Percentiles rank a stretch among this genome's conserved stretches.
Conservation (phyloP, 2,888 invertebrate genomes). For the Belgica antarctica region DNA sequence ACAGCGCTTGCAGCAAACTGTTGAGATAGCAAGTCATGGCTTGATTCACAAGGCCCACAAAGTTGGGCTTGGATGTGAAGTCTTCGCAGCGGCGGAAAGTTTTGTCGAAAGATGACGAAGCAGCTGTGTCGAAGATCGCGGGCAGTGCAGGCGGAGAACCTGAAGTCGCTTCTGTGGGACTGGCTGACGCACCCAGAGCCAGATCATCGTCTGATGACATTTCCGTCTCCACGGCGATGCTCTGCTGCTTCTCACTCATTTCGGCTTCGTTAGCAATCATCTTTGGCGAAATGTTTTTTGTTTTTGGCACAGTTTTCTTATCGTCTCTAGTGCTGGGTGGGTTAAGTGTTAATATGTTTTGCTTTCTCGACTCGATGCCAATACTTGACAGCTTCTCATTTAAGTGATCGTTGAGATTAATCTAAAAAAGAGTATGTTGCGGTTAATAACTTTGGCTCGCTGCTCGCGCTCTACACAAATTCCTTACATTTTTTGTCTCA, state of each 20-base stretch:
- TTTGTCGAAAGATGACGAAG: neutral
- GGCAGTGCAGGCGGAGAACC: slow-evolving; percentile 45
- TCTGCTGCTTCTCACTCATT: slow-evolving; percentile 21
- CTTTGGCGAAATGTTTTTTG: slow-evolving; percentile 17
- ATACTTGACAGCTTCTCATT: slow-evolving; percentile 29
- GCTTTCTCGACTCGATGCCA: slow-evolving; percentile 31
- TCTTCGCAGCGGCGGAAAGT: slow-evolving; percentile 40
- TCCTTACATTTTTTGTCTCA: slow-evolving; percentile 35
- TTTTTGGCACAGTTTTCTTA: slow-evolving; percentile 40
- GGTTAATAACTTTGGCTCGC: neutral
- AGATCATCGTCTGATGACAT: slow-evolving; percentile 53
- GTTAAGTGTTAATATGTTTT: slow-evolving; percentile 20
- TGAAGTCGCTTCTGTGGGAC: slow-evolving; percentile 51
- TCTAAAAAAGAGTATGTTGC: slow-evolving; percentile 19
- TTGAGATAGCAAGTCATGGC: slow-evolving; percentile 93
- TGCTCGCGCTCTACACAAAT: neutral
- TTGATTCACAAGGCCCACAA: slow-evolving; percentile 79
- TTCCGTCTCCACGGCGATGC: slow-evolving; percentile 36
- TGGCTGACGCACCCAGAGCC: slow-evolving; percentile 55
- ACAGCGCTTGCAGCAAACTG: slow-evolving; percentile 81
- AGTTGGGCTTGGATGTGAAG: slow-evolving; percentile 9
- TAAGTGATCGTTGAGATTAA: slow-evolving; percentile 36
- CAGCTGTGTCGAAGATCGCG: slow-evolving; percentile 32
- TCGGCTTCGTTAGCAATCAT: slow-evolving; percentile 36
- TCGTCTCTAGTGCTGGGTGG: slow-evolving; percentile 5